Evolutionary conservation across 2,113 vertebrate species (phyloP), one percentile per base, ranked within the genome.

Genomic region (Nerophis lumbriciformis): DNA sequence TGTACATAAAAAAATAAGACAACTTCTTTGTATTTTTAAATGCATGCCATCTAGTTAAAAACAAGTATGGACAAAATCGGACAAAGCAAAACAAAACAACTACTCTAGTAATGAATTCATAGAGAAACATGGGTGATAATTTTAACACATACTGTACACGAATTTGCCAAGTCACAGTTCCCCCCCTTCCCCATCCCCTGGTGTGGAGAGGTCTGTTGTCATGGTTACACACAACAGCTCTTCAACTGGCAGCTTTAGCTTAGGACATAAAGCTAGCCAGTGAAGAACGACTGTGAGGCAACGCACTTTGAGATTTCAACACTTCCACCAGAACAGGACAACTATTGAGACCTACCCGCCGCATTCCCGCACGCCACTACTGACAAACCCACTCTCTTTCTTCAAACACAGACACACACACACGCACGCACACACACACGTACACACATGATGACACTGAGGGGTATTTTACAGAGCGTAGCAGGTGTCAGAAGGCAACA

Each of bases 221-320:
- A 88, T 89, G 86, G 90, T 91, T 88, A 88, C 90, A 90, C 91
- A 92, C 91, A 92, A 92, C 90, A 92, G 91, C 88, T 92, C 90
- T 92, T 92, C 91, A 92, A 92, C 90, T 92, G 91, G 91, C 90
- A 92, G 91, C 91, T 92, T 92, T 90, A 92, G 84, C 65, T 19
- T 59, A 69, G 76, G 84, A 89, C 87, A 88, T 92, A 92, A 92
- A 92, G 91, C 91, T 92, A 92, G 91, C 91, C 90, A 92, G 89
- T 91, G 91, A 91, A 92, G 91, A 92, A 92, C 91, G 91, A 92
- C 85, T 92, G 91, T 92, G 91, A 89, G 83, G 90, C 78, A 90
- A 90, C 91, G 85, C 84, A 65, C 62, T 74, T 72, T 42, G 71
- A 60, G 66, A 63, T 57, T 71, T 57, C 38, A 6, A 65, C 19